phyloP scores from a whole-genome alignment of 2,797 vertebrate species.

The Sebastes itinus region DNA sequence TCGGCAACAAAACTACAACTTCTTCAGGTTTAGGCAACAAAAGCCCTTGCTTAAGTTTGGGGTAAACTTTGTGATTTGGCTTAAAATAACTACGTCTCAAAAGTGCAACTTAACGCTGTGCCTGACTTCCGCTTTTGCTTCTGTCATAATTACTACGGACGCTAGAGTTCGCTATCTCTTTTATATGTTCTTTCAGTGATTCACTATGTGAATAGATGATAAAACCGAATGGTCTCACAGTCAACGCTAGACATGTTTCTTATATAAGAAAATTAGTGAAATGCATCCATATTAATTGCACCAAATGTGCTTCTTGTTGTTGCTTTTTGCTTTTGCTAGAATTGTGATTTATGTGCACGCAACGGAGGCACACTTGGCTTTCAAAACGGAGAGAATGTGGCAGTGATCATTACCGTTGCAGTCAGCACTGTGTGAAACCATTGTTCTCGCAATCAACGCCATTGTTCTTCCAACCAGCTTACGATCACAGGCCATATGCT shows the following conservation, averaged over 20 bases:
- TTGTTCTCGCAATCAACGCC: constrained; percentile 55
- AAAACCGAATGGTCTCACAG: no score
- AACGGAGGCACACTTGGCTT: constrained; percentile 43
- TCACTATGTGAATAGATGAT: no score
- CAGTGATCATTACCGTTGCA: constrained; percentile 42
- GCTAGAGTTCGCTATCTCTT: no score
- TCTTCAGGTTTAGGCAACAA: no score
- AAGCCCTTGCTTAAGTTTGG: no score
- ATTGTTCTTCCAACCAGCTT: constrained; percentile 52
- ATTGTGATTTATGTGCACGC: constrained; percentile 29
- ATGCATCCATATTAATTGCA: not conserved
- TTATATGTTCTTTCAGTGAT: no score
- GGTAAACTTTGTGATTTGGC: no score
- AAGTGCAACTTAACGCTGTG: no score
- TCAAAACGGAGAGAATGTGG: constrained; percentile 29
- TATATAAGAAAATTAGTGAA: not conserved
- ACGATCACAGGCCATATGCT: constrained; percentile 66
- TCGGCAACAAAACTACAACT: no score
- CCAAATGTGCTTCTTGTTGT: not conserved
- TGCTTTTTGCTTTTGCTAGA: constrained; percentile 9
- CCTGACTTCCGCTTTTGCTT: no score
- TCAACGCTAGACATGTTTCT: not conserved
- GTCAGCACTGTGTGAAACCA: constrained; percentile 43
- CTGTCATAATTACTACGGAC: no score
- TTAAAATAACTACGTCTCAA: no score